Percentiles rank a stretch among this genome's conserved stretches.
Evolutionary conservation across 1,140 invertebrate genomes (phyloP).

Genomic region (Cyclargus thomasi): DNA sequence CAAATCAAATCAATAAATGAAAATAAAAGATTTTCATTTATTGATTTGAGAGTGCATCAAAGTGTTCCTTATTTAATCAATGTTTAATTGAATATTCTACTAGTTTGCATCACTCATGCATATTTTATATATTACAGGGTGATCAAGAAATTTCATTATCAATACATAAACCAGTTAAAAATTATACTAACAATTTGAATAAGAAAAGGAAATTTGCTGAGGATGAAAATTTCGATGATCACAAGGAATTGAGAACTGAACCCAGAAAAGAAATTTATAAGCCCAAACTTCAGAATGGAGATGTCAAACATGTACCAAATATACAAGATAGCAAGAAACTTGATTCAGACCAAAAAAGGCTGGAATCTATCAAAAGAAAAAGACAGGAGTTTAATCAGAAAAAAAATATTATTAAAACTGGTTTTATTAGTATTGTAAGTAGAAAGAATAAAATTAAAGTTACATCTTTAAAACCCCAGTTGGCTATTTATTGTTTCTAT

Average conservation of each 20-base stretch:
- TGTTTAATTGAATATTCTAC: no score
- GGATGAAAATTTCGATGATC: slow-evolving; percentile 14
- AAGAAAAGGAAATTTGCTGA: slow-evolving; percentile 28
- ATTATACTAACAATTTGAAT: slow-evolving; percentile 6
- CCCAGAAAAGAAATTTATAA: slow-evolving; percentile 5
- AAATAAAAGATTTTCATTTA: no score
- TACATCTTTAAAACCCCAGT: no score
- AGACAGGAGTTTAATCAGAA: slow-evolving; percentile 75
- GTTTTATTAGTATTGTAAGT: slow-evolving; percentile 76
- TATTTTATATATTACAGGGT: slow-evolving; percentile 12
- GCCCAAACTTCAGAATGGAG: slow-evolving; percentile 14
- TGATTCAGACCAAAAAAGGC: slow-evolving; percentile 75
- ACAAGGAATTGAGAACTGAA: background rate
- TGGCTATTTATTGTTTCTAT: slow-evolving; percentile 17
- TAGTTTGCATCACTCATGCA: background rate
- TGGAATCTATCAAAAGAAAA: slow-evolving; percentile 76
- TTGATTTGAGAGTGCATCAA: no score
- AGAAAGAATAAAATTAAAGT: background rate
- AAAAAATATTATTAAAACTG: slow-evolving; percentile 75
- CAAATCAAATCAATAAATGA: no score
- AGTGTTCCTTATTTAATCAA: no score
- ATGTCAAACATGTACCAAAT: slow-evolving; percentile 9
- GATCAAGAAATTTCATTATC: slow-evolving; percentile 1
- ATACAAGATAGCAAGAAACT: slow-evolving; percentile 46
- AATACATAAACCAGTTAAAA: slow-evolving; percentile 8